Conservation (phyloP, 2,113 vertebrate genomes). For the Baryphthengus martii region DNA sequence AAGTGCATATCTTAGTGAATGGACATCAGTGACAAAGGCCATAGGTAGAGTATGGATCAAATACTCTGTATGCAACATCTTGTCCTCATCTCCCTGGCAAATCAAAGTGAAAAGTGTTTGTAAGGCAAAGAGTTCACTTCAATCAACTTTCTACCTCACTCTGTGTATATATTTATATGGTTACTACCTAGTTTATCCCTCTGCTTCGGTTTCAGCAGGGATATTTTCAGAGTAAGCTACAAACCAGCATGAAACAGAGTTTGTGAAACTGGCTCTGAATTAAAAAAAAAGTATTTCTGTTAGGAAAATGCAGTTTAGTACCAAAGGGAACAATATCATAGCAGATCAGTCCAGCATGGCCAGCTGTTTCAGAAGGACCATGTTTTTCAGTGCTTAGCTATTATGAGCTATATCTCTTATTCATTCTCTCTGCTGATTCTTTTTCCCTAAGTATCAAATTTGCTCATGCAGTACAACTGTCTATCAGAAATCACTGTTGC, state of each 20-base stretch:
- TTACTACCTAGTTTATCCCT: neutral
- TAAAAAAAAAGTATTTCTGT: neutral
- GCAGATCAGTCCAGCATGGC: neutral
- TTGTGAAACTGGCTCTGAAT: neutral
- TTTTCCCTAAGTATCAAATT: neutral
- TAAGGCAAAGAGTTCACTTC: neutral
- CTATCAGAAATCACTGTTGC: slow-evolving; percentile 16
- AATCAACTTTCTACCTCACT: neutral
- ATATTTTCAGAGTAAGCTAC: neutral
- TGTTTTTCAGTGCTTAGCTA: neutral
- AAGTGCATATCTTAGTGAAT: neutral
- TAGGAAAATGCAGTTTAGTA: neutral
- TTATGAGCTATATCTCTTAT: neutral
- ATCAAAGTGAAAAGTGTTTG: neutral
- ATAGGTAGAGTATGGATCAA: neutral
- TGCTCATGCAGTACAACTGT: neutral
- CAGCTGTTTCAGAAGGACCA: neutral
- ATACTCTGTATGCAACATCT: neutral
- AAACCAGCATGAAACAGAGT: neutral
- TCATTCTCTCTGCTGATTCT: neutral
- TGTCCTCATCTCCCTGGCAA: neutral
- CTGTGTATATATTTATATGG: neutral
- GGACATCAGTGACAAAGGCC: neutral
- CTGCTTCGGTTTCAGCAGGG: neutral
- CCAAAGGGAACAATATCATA: neutral